These are phyloP conservation scores for Lepus europaeus DNA, from an alignment of 2,113 vertebrate species.

Conservation along the genomic window DNA sequence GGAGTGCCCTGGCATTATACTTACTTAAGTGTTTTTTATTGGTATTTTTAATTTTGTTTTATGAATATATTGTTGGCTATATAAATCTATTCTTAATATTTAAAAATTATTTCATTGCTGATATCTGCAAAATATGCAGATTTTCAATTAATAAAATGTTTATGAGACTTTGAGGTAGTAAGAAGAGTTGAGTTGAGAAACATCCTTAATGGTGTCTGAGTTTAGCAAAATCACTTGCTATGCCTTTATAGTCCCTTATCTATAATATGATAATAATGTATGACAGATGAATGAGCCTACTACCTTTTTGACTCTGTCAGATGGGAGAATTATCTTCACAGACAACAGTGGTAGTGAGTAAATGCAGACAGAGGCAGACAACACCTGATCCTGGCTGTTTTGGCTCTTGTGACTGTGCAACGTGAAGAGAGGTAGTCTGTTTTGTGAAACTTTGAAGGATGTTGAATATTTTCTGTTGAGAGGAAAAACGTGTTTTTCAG, in stretches of 20 bases:
- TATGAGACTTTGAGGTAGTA: not conserved
- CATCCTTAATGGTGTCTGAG: constrained; percentile 10
- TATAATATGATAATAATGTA: not conserved
- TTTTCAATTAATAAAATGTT: constrained; percentile 53
- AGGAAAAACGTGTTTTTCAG: not conserved
- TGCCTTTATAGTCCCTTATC: not conserved
- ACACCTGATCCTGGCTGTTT: not conserved
- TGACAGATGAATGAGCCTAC: not conserved
- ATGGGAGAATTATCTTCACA: not conserved
- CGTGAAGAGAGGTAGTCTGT: not conserved
- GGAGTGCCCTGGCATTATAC: not conserved
- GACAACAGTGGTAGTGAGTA: not conserved
- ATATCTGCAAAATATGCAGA: constrained; percentile 7
- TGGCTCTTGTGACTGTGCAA: not conserved
- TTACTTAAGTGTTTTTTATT: constrained; percentile 61
- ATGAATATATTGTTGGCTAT: constrained; percentile 35
- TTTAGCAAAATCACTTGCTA: constrained; percentile 21
- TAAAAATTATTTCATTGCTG: constrained; percentile 16
- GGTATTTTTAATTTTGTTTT: constrained; percentile 50
- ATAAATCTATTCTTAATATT: constrained; percentile 63
- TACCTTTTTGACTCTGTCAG: constrained; percentile 8
- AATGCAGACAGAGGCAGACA: not conserved
- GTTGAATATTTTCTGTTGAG: not conserved
- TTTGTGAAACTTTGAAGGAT: not conserved
- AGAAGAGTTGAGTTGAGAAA: constrained; percentile 44